phyloP scores from a whole-genome alignment of 1,140 invertebrate genomes.

The Heterodera schachtii region DNA sequence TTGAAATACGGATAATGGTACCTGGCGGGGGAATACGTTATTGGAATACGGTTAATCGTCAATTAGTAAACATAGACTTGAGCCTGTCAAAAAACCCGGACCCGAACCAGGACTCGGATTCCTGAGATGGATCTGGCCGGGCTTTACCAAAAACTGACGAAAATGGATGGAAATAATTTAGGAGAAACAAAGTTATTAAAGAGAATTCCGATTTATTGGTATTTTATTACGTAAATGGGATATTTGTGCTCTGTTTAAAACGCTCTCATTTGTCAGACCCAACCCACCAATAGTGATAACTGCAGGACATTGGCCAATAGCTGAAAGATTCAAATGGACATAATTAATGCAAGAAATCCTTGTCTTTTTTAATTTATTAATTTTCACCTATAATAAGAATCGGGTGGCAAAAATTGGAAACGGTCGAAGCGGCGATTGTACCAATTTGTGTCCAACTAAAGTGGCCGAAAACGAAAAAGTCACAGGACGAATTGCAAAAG shows the following conservation, averaged over 20 bases:
- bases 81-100: too few relatives aligned
- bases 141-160: too few relatives aligned
- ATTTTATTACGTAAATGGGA: too few relatives aligned
- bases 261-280: background rate
- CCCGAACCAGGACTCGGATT: too few relatives aligned
- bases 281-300: slow-evolving; percentile 30
- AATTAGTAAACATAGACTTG: too few relatives aligned
- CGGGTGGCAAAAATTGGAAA: slow-evolving; percentile 24
- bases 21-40: slow-evolving; percentile 1
- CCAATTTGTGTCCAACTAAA: slow-evolving; percentile 30
- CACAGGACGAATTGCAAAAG: background rate
- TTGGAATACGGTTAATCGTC: background rate
- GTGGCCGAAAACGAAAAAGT: background rate
- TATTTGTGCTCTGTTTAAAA: too few relatives aligned
- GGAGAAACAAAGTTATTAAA: too few relatives aligned
- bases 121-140: too few relatives aligned
- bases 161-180: too few relatives aligned
- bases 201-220: too few relatives aligned
- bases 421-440: slow-evolving; percentile 27
- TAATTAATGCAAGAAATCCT: background rate
- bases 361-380: background rate
- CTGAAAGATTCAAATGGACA: background rate
- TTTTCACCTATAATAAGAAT: slow-evolving; percentile 22
- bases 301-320: slow-evolving; percentile 7
- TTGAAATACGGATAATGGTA: slow-evolving; percentile 30